phyloP scores from a whole-genome alignment of 92 coral and sea anemone species.

The Phenganax stokvisi region DNA sequence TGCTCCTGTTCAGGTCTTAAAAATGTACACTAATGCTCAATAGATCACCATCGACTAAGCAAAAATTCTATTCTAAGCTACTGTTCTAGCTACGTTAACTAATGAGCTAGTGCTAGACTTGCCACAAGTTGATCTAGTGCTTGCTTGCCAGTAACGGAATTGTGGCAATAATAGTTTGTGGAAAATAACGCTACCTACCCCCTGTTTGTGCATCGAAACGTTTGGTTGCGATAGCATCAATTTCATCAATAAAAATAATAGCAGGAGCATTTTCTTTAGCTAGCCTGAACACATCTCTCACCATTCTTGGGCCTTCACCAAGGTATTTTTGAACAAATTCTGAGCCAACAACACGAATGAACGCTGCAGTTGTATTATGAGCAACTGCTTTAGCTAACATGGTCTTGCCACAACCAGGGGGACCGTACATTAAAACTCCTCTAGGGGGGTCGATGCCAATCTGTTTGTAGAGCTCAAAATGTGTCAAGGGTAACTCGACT shows the following conservation, averaged over 20 bases:
- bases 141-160: neutral
- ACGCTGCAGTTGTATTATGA: constrained; percentile 94
- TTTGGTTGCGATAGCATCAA: constrained; percentile 99
- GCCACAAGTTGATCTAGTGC: no score
- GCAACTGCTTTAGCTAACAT: constrained; percentile 99
- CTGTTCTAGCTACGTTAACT: no score
- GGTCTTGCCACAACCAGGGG: constrained; percentile 99
- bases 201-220: constrained; percentile 99
- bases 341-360: constrained; percentile 98
- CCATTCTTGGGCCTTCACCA: constrained; percentile 99
- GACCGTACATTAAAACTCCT: constrained; percentile 92
- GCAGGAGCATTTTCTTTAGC: constrained; percentile 99
- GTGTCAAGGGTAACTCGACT: constrained; percentile 92
- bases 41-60: no score
- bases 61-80: no score
- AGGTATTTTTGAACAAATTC: constrained; percentile 99
- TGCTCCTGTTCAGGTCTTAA: no score
- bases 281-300: constrained; percentile 89
- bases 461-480: constrained; percentile 98
- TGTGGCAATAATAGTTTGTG: neutral
- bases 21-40: no score
- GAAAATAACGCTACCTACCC: constrained; percentile 52
- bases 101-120: no score
- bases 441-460: constrained; percentile 99
- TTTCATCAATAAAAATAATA: constrained; percentile 95